phyloP scores from a whole-genome alignment of 2,113 vertebrate species.

The Orthonyx spaldingii region DNA sequence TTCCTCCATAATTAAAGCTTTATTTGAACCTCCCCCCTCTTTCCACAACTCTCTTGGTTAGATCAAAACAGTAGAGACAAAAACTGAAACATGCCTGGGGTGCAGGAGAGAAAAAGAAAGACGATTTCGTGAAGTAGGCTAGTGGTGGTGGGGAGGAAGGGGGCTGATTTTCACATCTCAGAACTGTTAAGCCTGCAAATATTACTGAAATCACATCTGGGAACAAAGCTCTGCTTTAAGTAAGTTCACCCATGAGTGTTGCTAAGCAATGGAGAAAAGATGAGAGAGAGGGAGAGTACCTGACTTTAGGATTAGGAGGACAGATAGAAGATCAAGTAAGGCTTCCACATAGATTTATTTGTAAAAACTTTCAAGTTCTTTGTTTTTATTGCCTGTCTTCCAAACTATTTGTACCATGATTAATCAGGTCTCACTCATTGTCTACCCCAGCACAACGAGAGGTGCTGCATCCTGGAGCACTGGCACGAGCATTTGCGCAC shows the following conservation, averaged over 20 bases:
- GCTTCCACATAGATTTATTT: not conserved
- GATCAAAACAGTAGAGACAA: conserved; percentile 25
- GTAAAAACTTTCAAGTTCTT: not conserved
- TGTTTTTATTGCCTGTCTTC: not conserved
- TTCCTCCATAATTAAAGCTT: conserved; percentile 28
- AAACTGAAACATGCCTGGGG: conserved; percentile 4
- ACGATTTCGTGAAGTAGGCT: not conserved
- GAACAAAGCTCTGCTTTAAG: conserved; percentile 46
- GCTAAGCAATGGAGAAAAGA: conserved; percentile 67
- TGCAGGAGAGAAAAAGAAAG: not conserved
- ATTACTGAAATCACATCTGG: conserved; percentile 44
- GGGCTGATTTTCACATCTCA: conserved; percentile 15
- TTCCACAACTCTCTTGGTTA: conserved; percentile 31
- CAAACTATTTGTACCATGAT: not conserved
- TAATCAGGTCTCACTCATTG: not conserved
- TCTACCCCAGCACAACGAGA: not conserved
- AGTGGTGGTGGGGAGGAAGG: not conserved
- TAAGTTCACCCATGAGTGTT: conserved; percentile 62
- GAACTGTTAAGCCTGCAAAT: conserved; percentile 26
- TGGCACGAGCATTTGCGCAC: not conserved
- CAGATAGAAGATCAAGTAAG: not conserved
- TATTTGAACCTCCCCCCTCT: not conserved
- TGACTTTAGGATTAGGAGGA: conserved; percentile 17
- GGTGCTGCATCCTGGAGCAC: not conserved
- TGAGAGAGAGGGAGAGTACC: not conserved